Evolutionary conservation across 2,797 vertebrate species (phyloP), one percentile per base, ranked within the genome.

Genomic region (Ceryle rudis): DNA sequence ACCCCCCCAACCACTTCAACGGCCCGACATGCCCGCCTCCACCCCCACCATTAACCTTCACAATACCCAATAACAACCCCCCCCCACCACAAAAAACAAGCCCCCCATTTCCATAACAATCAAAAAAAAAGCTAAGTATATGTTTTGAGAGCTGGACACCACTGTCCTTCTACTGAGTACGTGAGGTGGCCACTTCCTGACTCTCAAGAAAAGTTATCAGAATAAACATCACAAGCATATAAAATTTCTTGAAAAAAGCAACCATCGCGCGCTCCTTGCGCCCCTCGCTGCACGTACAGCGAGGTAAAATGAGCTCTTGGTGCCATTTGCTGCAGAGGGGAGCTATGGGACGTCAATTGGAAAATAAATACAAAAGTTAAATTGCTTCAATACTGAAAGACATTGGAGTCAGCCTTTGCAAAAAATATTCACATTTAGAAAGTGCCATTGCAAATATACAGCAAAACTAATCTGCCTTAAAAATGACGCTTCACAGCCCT

Each of bases 381-480:
- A 95, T 96, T 17, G 31, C 52, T 82, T 82, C 69, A 86, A 67
- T 90, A 75, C 55, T 83, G 91, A 93, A 93, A 73, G 95, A 79
- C 47, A 71, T 14, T 66, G 83, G 81, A 69, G 65, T 58, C n/a
- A 14, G 81, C 92, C 66, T 96, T 74, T 47, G 95, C 81, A 78
- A 95, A 85, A 96, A 92, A 65, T 94, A 96, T 92, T 98, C 97
- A 96, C 95, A 93, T 95, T 93, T 95, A 94, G 87, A 98, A 98
- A 98, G 98, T 98, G 98, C 98, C 95, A 84, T 96, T 95, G 93
- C 95, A 97, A 97, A 97, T 97, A 97, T 90, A 98, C 95, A 98
- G 97, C 97, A 93, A 96, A 95, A 90, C 28, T 93, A 14, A 55
- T 57, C 93, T 90, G 87, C 94, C 86, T 95, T 89, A 60, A 81